A percentile compares a stretch with the other conserved stretches of the same genome.
Evolutionary conservation across 2,888 invertebrate species (phyloP).

Genomic region (Endomychus coccineus): DNA sequence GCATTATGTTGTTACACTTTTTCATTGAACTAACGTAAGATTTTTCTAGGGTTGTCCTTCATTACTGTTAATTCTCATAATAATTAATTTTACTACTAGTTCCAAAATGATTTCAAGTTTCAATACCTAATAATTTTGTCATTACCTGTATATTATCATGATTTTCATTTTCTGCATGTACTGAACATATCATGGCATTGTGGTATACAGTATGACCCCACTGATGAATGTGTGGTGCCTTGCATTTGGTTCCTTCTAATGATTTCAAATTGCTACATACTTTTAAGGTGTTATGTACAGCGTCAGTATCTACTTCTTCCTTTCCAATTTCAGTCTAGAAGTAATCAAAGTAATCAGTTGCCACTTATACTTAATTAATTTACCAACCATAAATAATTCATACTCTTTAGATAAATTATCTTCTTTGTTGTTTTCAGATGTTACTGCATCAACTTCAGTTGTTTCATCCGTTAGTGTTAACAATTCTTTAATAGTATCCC

Average conservation of each 20-base stretch:
- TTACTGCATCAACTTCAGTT: neutral
- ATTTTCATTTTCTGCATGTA: constrained; percentile 47
- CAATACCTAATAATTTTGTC: no score
- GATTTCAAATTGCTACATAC: constrained; percentile 51
- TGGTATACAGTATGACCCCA: constrained; percentile 76
- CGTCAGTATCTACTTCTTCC: constrained; percentile 28
- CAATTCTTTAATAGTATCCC: constrained; percentile 27
- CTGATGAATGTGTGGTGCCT: constrained; percentile 71
- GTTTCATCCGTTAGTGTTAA: constrained; percentile 22
- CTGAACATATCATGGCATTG: constrained; percentile 76
- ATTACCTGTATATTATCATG: constrained; percentile 59
- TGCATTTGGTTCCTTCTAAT: constrained; percentile 78
- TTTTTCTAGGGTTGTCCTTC: no score
- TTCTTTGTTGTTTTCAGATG: constrained; percentile 32
- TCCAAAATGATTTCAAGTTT: no score
- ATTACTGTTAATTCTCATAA: no score
- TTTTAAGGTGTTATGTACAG: neutral
- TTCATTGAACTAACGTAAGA: no score
- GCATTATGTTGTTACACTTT: no score
- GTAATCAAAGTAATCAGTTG: neutral
- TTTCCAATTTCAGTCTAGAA: constrained; percentile 35
- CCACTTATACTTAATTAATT: no score
- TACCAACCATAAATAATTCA: neutral
- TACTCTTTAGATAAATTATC: constrained; percentile 12
- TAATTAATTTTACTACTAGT: no score